Evolutionary conservation across 2,888 invertebrate genomes (phyloP).

Genomic region (Steinernema hermaphroditum): DNA sequence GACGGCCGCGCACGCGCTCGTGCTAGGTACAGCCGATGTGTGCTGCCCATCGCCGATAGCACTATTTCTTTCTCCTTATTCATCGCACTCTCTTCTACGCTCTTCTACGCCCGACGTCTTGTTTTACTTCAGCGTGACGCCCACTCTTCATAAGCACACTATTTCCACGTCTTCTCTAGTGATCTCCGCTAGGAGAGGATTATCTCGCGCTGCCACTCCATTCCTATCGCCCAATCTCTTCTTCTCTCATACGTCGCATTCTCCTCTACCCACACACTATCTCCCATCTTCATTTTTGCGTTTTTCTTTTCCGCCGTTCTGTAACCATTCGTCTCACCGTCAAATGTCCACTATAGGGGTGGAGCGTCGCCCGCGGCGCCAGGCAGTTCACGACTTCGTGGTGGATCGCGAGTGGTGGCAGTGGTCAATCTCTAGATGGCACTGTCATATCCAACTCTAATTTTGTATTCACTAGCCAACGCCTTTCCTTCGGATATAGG

Average conservation of each 20-base stretch:
- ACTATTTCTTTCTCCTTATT: neutral
- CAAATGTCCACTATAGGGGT: neutral
- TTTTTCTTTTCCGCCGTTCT: neutral
- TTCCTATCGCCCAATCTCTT: neutral
- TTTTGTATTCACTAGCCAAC: constrained; percentile 9
- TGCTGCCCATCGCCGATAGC: constrained; percentile 22
- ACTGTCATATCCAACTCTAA: constrained; percentile 30
- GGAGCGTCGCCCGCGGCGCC: constrained; percentile 30
- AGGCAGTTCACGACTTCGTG: constrained; percentile 30
- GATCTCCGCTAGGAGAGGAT: neutral
- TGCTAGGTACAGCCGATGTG: constrained; percentile 26
- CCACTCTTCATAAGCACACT: neutral
- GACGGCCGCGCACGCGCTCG: constrained; percentile 26
- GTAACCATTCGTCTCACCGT: constrained; percentile 1
- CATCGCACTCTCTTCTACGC: constrained; percentile 5
- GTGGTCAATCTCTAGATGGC: constrained; percentile 31
- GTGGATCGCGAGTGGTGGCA: constrained; percentile 30
- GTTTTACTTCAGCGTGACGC: too few species aligned
- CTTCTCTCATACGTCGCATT: neutral
- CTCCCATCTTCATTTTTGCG: neutral
- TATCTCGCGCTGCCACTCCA: neutral
- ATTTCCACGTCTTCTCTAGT: neutral
- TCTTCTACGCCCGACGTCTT: neutral
- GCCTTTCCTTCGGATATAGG: too few species aligned
- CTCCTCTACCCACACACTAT: neutral